Conservation (phyloP, 2,113 vertebrate genomes). For the Lepisosteus oculatus region DNA sequence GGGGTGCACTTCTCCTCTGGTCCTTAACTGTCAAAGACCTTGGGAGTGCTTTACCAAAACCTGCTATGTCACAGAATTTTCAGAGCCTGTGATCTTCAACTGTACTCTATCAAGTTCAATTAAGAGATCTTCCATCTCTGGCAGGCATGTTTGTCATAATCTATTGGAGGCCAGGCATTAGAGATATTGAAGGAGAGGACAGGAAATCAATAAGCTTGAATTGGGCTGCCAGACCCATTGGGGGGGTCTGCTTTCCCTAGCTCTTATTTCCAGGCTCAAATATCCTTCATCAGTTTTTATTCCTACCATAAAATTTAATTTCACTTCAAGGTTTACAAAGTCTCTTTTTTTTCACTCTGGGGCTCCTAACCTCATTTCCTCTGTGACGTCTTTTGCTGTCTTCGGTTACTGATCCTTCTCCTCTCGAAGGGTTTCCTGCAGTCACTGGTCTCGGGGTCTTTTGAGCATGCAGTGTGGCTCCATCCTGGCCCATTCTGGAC, state of each 20-base stretch:
- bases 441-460: too few relatives aligned
- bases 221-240: constrained; percentile 62
- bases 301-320: constrained; percentile 60
- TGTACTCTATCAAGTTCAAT: constrained; percentile 71
- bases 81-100: constrained; percentile 59
- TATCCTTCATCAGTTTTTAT: constrained; percentile 56
- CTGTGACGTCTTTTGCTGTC: neutral
- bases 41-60: constrained; percentile 40
- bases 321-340: constrained; percentile 39
- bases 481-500: too few relatives aligned
- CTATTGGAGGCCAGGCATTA: constrained; percentile 61
- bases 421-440: too few relatives aligned
- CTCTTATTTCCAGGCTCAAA: constrained; percentile 42
- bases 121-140: constrained; percentile 62
- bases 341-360: constrained; percentile 7
- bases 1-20: constrained; percentile 31
- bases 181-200: constrained; percentile 71
- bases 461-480: too few relatives aligned
- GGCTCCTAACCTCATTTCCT: neutral
- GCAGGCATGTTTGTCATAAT: constrained; percentile 70
- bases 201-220: constrained; percentile 70
- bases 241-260: constrained; percentile 52
- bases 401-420: neutral
- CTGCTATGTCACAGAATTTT: constrained; percentile 58
- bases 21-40: constrained; percentile 8